phyloP scores from a whole-genome alignment of 2,888 invertebrate genomes.

The Campoplex nolae region DNA sequence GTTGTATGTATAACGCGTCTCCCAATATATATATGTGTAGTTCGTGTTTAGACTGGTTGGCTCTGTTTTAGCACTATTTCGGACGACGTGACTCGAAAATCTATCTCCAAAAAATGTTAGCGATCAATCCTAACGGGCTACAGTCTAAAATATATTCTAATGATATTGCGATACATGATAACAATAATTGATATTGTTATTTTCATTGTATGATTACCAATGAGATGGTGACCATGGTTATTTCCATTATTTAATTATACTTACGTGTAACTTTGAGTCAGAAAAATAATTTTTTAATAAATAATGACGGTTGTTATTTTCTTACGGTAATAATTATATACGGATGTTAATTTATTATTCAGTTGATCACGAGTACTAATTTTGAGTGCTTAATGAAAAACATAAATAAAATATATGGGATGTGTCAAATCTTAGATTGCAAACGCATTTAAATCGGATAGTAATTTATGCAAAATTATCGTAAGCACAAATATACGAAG shows the following conservation, averaged over 20 bases:
- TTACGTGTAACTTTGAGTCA: too few species aligned
- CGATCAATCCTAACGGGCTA: background rate
- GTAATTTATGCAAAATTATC: background rate
- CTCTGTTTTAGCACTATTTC: conserved; percentile 37
- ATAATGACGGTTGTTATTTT: background rate
- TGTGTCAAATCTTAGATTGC: background rate
- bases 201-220: too few species aligned
- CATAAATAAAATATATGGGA: too few species aligned
- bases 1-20: conserved; percentile 5
- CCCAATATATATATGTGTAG: conserved; percentile 23
- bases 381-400: too few species aligned
- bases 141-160: background rate
- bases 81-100: conserved; percentile 14
- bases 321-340: too few species aligned
- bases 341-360: background rate
- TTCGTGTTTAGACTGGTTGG: conserved; percentile 38
- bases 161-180: background rate
- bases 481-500: background rate
- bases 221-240: too few species aligned
- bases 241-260: too few species aligned
- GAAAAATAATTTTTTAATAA: too few species aligned
- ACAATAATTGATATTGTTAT: background rate
- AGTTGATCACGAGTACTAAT: background rate
- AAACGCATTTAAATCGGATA: background rate
- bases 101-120: conserved; percentile 4